These are phyloP conservation scores for Nannobrachium achirus DNA, from an alignment of 2,113 vertebrate species.

Conservation along the genomic window DNA sequence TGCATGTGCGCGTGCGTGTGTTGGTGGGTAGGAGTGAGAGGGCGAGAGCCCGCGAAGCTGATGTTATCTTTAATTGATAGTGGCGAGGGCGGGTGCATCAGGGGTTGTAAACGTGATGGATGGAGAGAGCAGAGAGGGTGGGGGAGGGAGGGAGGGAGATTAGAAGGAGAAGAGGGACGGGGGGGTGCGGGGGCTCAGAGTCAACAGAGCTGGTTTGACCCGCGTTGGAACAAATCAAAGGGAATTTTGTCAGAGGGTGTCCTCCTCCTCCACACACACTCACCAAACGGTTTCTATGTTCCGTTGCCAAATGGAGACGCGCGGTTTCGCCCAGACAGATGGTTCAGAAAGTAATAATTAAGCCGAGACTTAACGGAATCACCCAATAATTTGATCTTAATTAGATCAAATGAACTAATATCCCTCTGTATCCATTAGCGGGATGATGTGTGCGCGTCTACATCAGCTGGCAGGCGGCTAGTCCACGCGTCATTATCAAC, in stretches of 20 bases:
- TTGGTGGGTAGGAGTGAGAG: not conserved
- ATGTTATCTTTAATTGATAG: slow-evolving; percentile 51
- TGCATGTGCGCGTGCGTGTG: too few species aligned
- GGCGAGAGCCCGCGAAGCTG: slow-evolving; percentile 19
- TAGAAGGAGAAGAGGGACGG: not conserved
- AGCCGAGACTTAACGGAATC: too few species aligned
- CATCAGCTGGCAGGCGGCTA: not conserved
- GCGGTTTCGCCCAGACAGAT: not conserved
- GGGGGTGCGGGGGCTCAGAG: not conserved
- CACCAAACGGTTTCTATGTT: not conserved
- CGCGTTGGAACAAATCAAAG: slow-evolving; percentile 29
- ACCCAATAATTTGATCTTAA: too few species aligned
- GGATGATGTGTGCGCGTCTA: too few species aligned
- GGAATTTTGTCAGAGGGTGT: slow-evolving; percentile 6
- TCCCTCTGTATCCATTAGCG: too few species aligned
- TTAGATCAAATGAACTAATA: too few species aligned
- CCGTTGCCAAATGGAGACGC: slow-evolving; percentile 15
- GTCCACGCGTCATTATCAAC: too few species aligned
- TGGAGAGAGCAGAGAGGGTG: slow-evolving; percentile 14
- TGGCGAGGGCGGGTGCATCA: slow-evolving; percentile 34
- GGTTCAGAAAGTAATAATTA: too few species aligned
- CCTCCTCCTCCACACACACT: too few species aligned
- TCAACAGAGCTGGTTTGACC: slow-evolving; percentile 15
- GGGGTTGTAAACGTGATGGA: slow-evolving; percentile 50
- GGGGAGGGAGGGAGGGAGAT: not conserved